These are phyloP conservation scores for Drosophila nigromelanica DNA, from an alignment of 1,140 invertebrate species.

Conservation along the genomic window DNA sequence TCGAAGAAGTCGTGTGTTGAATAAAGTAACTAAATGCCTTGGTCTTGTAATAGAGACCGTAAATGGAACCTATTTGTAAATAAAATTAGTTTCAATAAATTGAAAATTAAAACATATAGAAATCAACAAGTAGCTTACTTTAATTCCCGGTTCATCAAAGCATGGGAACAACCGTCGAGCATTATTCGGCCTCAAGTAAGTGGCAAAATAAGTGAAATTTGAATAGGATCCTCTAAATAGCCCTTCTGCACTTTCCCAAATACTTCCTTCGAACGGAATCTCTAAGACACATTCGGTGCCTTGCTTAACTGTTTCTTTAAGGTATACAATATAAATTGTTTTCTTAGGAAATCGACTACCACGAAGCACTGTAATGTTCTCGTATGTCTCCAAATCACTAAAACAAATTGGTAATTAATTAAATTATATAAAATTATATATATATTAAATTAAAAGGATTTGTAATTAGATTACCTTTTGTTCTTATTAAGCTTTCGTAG, in stretches of 20 bases:
- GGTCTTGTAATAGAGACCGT: conserved; percentile 87
- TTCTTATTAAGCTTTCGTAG: conserved; percentile 39
- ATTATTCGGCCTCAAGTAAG: conserved; percentile 92
- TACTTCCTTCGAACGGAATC: conserved; percentile 86
- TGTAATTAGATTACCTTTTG: conserved; percentile 65
- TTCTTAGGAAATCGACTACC: conserved; percentile 85
- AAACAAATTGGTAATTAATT: background rate
- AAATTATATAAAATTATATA: too few species aligned
- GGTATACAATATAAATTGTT: conserved; percentile 85
- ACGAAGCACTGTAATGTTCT: conserved; percentile 47
- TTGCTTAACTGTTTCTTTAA: conserved; percentile 85
- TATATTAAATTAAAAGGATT: too few species aligned
- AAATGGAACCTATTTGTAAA: conserved; percentile 85
- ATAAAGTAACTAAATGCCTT: conserved; percentile 86
- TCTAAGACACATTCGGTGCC: conserved; percentile 85
- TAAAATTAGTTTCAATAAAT: background rate
- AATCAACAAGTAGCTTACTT: conserved; percentile 81
- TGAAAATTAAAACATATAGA: background rate
- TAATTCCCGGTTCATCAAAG: conserved; percentile 95
- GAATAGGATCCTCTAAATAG: conserved; percentile 87
- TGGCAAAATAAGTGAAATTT: conserved; percentile 86
- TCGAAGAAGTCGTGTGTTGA: conserved; percentile 87
- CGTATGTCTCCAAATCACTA: conserved; percentile 9
- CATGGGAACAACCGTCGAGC: conserved; percentile 95
- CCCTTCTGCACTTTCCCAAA: conserved; percentile 86